Evolutionary conservation across 2,888 invertebrate genomes (phyloP).

Genomic region (Cancer borealis): DNA sequence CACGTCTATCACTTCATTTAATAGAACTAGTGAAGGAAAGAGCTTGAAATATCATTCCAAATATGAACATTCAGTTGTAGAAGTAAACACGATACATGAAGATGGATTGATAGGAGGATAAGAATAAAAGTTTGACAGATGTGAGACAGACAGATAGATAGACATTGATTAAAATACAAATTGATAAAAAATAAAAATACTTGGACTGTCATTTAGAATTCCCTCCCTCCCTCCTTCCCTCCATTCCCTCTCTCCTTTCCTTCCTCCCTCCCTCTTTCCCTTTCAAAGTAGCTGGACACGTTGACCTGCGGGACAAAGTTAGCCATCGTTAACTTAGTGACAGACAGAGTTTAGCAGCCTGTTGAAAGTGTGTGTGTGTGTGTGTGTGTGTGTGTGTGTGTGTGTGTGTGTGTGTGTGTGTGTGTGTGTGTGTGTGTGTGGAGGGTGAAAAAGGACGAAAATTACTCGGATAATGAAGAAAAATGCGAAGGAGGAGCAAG

Average conservation of each 20-base stretch:
- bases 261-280: not conserved
- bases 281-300: not conserved
- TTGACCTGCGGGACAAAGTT: not conserved
- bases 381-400: not conserved
- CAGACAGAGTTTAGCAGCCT: not conserved
- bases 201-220: not conserved
- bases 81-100: too few relatives aligned
- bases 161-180: too few relatives aligned
- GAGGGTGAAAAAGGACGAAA: not conserved
- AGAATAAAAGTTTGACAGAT: too few relatives aligned
- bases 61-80: too few relatives aligned
- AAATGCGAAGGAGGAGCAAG: not conserved
- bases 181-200: too few relatives aligned
- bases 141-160: too few relatives aligned
- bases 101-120: too few relatives aligned
- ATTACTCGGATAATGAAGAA: not conserved
- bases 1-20: too few relatives aligned
- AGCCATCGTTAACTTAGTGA: not conserved
- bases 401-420: constrained; percentile 20
- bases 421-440: not conserved
- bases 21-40: too few relatives aligned
- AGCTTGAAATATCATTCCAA: too few relatives aligned
- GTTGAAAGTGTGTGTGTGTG: not conserved
- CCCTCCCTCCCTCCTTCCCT: not conserved
- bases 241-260: not conserved